These are phyloP conservation scores for Teleopsis dalmanni DNA, from an alignment of 1,140 invertebrate species.

Conservation along the genomic window DNA sequence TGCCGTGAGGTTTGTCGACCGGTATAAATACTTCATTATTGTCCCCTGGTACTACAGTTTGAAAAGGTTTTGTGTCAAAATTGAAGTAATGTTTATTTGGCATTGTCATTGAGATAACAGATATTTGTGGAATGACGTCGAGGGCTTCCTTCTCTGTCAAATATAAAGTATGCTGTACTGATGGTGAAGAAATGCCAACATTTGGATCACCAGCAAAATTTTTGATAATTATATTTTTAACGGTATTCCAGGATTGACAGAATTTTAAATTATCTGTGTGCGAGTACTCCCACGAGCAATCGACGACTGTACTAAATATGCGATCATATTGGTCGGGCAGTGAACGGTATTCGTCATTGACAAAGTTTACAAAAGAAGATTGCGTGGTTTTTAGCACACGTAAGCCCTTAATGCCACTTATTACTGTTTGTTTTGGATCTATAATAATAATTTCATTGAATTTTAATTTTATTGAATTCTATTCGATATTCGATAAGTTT, in stretches of 20 bases:
- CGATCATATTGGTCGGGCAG: conserved; percentile 64
- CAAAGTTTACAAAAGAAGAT: conserved; percentile 68
- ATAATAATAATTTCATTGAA: no score
- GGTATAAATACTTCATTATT: conserved; percentile 65
- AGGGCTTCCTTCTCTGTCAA: conserved; percentile 58
- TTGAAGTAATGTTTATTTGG: conserved; percentile 73
- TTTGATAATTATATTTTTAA: conserved; percentile 60
- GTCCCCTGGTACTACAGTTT: conserved; percentile 51
- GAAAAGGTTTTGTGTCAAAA: conserved; percentile 63
- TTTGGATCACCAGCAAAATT: conserved; percentile 65
- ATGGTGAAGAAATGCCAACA: conserved; percentile 60
- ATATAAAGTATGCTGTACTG: conserved; percentile 69
- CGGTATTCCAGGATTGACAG: conserved; percentile 55
- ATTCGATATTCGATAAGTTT: not conserved
- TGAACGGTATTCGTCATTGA: conserved; percentile 66
- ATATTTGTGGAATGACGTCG: conserved; percentile 57
- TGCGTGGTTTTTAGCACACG: conserved; percentile 68
- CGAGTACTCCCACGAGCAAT: conserved; percentile 63
- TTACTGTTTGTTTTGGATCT: conserved; percentile 49
- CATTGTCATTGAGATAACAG: conserved; percentile 63
- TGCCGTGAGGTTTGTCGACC: conserved; percentile 66
- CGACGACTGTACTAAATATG: conserved; percentile 64
- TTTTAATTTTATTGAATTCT: no score
- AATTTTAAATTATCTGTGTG: conserved; percentile 56
- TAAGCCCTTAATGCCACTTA: conserved; percentile 58